Conservation (phyloP, 2,888 invertebrate species). For the Calameuta idolon region DNA sequence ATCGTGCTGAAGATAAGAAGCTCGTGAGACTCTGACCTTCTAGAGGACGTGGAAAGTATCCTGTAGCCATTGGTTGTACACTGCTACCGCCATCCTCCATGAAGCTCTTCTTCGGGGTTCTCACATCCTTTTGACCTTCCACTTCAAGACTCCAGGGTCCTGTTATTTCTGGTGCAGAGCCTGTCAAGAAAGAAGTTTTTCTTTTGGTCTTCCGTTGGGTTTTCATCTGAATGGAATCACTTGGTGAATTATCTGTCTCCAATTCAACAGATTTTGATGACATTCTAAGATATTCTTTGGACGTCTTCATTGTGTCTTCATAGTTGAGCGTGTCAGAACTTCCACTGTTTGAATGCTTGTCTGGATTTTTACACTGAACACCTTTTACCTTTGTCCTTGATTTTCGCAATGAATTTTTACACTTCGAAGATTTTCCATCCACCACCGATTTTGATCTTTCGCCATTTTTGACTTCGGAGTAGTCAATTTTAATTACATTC, state of each 20-base stretch:
- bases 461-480: constrained; percentile 39
- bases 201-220: constrained; percentile 32
- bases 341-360: constrained; percentile 32
- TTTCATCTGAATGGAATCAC: constrained; percentile 32
- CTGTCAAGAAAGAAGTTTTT: constrained; percentile 41
- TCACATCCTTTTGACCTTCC: constrained; percentile 68
- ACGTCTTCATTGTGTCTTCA: constrained; percentile 32
- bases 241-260: constrained; percentile 18
- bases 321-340: constrained; percentile 50
- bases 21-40: constrained; percentile 80
- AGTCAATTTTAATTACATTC: constrained; percentile 54
- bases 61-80: constrained; percentile 72
- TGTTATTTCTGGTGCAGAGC: constrained; percentile 56
- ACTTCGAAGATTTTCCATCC: constrained; percentile 31
- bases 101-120: constrained; percentile 70
- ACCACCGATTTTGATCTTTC: not conserved
- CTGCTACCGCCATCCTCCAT: constrained; percentile 73
- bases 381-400: constrained; percentile 34
- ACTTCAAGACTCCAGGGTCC: constrained; percentile 51
- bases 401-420: constrained; percentile 40
- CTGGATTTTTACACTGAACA: constrained; percentile 15
- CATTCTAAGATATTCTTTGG: constrained; percentile 27
- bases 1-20: constrained; percentile 79
- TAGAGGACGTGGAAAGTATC: constrained; percentile 73
- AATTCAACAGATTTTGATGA: not conserved